Evolutionary conservation across 2,797 vertebrate genomes (phyloP), one percentile per base, ranked within the genome.

Genomic region (Morelia viridis): DNA sequence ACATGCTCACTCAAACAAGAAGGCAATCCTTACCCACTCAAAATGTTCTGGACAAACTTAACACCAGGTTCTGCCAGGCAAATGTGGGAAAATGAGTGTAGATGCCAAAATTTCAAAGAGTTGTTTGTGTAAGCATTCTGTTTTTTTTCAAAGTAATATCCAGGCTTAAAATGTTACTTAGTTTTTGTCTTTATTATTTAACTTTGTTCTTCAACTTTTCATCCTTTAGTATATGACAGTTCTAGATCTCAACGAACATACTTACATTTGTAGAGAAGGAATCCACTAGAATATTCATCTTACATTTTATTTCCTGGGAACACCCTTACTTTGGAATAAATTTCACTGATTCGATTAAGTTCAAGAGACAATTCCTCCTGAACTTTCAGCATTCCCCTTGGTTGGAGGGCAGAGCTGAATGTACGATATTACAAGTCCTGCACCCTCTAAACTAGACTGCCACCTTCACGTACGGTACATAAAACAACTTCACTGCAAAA

Each of bases 131-230:
- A 0, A 92, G n/a, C 3, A 46, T 92, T 86, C 9, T 64, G 2
- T n/a, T 64, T 61, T 15, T 22, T 15, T 22, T 88, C 89, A 8
- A 85, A 0, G 87, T 31, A 80, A 58, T 61, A 61, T 28, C 68
- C 28, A 15, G 71, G 3, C 35, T 89, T 31, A 68, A 60, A 93
- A 64, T 50, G n/a, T 68, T 95, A 7, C n/a, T 92, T 93, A 89
- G 19, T 26, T 53, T 91, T 26, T 91, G 28, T 28, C 68, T 56
- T 53, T 53, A 53, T 53, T 53, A 53, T 53, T 53, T 53, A 53
- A 7, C 6, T 53, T 53, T 53, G 50, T 53, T 53, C 50, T 8
- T 53, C 50, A 53, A 9, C 50, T 53, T 53, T 53, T 53, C 6
- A 53, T 53, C 50, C 8, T 53, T 0, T 22, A 8, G 17, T 57